Conservation (phyloP, 2,113 vertebrate species). For the Trochalopteron elliotii region DNA sequence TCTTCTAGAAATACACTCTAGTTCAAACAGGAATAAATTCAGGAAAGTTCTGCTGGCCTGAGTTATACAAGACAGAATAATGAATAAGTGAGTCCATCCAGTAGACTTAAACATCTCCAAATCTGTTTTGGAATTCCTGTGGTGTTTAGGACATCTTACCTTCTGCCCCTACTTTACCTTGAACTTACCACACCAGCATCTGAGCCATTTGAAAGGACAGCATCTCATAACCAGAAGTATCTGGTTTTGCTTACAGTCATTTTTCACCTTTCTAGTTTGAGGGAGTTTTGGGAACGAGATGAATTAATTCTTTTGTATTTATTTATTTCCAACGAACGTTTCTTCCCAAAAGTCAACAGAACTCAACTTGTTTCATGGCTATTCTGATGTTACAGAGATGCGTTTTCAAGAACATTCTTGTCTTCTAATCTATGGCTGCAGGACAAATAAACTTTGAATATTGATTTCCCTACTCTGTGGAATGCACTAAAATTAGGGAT, state of each 20-base stretch:
- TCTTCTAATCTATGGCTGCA: background rate
- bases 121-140: background rate
- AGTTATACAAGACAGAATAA: constrained; percentile 10
- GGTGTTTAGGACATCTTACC: background rate
- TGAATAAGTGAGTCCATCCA: background rate
- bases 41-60: constrained; percentile 1
- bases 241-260: background rate
- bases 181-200: background rate
- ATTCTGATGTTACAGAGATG: background rate
- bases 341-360: background rate
- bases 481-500: background rate
- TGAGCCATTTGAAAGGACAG: background rate
- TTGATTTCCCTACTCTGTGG: background rate
- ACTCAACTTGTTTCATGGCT: background rate
- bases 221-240: background rate
- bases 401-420: background rate
- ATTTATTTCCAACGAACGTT: background rate
- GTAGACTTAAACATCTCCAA: background rate
- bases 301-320: background rate
- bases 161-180: background rate
- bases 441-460: background rate
- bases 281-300: background rate
- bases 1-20: constrained; percentile 29
- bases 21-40: constrained; percentile 35
- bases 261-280: background rate